These are phyloP conservation scores for Grammomys dolichurus DNA, from an alignment of 2,113 vertebrate genomes.

Conservation along the genomic window DNA sequence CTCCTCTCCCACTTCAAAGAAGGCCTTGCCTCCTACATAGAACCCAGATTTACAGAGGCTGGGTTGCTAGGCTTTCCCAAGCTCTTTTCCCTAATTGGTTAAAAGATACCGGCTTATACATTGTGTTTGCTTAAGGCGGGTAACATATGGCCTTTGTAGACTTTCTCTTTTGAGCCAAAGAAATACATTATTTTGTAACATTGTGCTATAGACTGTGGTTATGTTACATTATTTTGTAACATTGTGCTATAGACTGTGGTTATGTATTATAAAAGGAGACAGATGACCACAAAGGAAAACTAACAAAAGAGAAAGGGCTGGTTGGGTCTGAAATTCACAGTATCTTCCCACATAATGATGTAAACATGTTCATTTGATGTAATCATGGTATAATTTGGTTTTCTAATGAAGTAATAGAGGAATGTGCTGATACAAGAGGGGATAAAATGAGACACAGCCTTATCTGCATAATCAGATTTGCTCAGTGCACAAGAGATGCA, in stretches of 20 bases:
- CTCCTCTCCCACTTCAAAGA: background rate
- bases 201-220: background rate
- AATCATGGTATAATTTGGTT: slow-evolving; percentile 62
- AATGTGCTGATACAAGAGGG: slow-evolving; percentile 44
- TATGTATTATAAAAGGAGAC: slow-evolving; percentile 22
- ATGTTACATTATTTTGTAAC: background rate
- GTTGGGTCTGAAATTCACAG: slow-evolving; percentile 13
- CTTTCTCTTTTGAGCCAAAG: slow-evolving; percentile 57
- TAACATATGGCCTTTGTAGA: slow-evolving; percentile 21
- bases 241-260: background rate
- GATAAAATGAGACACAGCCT: slow-evolving; percentile 17
- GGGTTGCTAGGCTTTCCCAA: background rate
- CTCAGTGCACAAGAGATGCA: background rate
- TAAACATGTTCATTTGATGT: slow-evolving; percentile 56
- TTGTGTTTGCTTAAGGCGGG: slow-evolving; percentile 29
- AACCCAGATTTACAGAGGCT: background rate
- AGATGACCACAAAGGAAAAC: slow-evolving; percentile 38
- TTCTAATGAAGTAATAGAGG: slow-evolving; percentile 61
- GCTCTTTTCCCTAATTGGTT: slow-evolving; percentile 35
- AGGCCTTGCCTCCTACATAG: background rate
- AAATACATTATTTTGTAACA: slow-evolving; percentile 25
- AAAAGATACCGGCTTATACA: background rate
- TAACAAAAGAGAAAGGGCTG: background rate
- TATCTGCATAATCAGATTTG: slow-evolving; percentile 30
- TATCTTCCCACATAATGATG: background rate